Evolutionary conservation across 37 sponge, comb jelly and placozoan species (phyloP).

Genomic region (Oscarella lobularis): DNA sequence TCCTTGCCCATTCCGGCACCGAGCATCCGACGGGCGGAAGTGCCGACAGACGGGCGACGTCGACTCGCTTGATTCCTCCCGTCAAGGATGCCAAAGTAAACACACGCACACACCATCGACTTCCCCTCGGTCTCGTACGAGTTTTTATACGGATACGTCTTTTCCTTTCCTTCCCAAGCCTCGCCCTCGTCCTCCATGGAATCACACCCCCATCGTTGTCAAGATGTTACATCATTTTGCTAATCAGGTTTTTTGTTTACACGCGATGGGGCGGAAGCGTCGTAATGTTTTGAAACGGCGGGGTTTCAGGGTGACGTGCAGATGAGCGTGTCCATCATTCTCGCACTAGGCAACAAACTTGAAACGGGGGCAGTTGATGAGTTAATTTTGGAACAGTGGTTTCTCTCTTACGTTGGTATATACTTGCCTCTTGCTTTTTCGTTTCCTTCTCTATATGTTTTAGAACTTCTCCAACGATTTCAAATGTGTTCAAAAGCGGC

Average conservation of each 20-base stretch:
- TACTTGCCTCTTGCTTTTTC: not conserved
- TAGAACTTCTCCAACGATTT: conserved; percentile 37
- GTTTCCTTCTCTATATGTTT: not conserved
- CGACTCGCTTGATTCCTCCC: too few species aligned
- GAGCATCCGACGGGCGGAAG: too few species aligned
- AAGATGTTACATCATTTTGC: conserved; percentile 5
- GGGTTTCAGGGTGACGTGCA: conserved; percentile 85
- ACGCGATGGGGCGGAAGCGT: not conserved
- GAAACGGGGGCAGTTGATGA: conserved; percentile 15
- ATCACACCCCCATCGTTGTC: not conserved
- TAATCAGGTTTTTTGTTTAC: not conserved
- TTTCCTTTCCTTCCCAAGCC: too few species aligned
- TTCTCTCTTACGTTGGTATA: conserved; percentile 53
- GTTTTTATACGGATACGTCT: too few species aligned
- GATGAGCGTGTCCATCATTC: conserved; percentile 57
- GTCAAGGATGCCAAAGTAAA: too few species aligned
- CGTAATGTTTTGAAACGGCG: not conserved
- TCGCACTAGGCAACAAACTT: conserved; percentile 52
- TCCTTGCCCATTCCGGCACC: too few species aligned
- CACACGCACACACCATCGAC: too few species aligned
- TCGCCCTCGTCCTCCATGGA: not conserved
- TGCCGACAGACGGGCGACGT: too few species aligned
- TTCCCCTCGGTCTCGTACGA: too few species aligned
- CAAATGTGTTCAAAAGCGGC: conserved; percentile 42
- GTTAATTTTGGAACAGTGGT: conserved; percentile 44